phyloP scores from a whole-genome alignment of 2,797 vertebrate species.

The Odontamblyopus lacepedii region DNA sequence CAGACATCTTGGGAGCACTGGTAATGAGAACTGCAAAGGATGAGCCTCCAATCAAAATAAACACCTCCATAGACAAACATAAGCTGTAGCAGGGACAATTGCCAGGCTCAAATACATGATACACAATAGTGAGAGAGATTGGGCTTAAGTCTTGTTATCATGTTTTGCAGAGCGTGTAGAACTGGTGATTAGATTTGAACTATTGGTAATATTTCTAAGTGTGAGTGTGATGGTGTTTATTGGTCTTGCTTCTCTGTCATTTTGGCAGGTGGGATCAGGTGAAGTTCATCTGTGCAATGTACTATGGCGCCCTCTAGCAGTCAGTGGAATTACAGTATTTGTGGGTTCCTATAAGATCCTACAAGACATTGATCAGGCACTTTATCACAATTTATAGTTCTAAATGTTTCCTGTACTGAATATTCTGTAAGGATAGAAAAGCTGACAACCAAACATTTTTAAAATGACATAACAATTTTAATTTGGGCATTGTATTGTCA shows the following conservation, averaged over 20 bases:
- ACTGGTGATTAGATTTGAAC: not conserved
- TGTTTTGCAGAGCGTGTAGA: not conserved
- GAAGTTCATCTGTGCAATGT: constrained; percentile 15
- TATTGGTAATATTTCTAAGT: not conserved
- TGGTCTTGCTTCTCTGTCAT: not conserved
- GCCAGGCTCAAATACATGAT: not conserved
- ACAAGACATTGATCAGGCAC: no score
- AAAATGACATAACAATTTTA: no score
- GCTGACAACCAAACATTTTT: no score
- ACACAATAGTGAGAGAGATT: not conserved
- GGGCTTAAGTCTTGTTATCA: not conserved
- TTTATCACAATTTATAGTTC: no score
- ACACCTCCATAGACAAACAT: not conserved
- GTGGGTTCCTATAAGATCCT: no score
- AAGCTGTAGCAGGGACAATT: not conserved
- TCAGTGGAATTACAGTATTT: no score
- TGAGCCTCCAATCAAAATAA: not conserved
- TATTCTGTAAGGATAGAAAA: no score
- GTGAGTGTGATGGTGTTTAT: not conserved
- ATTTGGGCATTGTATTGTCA: no score
- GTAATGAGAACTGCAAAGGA: constrained; percentile 10
- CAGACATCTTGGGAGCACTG: constrained; percentile 1
- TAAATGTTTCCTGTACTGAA: no score
- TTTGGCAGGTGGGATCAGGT: constrained; percentile 4
- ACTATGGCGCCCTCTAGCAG: constrained; percentile 53